phyloP scores from a whole-genome alignment of 1,140 invertebrate genomes.

The Cepaea nemoralis region DNA sequence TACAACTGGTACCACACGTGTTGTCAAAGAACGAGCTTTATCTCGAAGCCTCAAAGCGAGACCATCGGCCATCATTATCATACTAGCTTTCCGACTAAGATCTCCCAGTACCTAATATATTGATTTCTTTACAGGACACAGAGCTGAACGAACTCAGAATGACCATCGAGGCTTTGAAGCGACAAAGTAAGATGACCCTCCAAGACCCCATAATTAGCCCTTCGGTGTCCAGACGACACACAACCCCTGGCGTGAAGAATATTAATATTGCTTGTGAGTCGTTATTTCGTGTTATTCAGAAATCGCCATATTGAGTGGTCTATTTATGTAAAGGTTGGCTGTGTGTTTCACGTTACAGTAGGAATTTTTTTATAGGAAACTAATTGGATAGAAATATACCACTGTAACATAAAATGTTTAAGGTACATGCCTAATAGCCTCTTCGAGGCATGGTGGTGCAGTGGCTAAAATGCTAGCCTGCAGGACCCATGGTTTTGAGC shows the following conservation, averaged over 20 bases:
- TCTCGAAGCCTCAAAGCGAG: not conserved
- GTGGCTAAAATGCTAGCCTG: too few relatives aligned
- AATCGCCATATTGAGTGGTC: too few relatives aligned
- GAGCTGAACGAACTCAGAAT: conserved; percentile 90
- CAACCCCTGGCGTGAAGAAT: conserved; percentile 64
- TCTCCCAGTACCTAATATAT: not conserved
- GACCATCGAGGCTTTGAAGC: conserved; percentile 90
- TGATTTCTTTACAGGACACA: conserved; percentile 80
- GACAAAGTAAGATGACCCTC: conserved; percentile 79
- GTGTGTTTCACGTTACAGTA: too few relatives aligned
- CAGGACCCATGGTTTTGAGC: too few relatives aligned
- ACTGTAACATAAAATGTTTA: too few relatives aligned
- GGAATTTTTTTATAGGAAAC: too few relatives aligned
- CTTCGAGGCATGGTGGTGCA: too few relatives aligned
- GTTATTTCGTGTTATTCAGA: too few relatives aligned
- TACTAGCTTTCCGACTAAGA: not conserved
- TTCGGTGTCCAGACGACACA: conserved; percentile 57
- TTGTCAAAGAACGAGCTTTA: not conserved
- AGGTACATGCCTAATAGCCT: too few relatives aligned
- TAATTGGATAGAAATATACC: too few relatives aligned
- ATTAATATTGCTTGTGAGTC: conserved; percentile 34
- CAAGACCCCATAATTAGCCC: conserved; percentile 57
- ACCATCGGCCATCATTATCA: not conserved
- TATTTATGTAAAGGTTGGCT: too few relatives aligned
- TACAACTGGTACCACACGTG: not conserved